phyloP scores from a whole-genome alignment of 1,140 invertebrate species.

The Conus ventricosus region DNA sequence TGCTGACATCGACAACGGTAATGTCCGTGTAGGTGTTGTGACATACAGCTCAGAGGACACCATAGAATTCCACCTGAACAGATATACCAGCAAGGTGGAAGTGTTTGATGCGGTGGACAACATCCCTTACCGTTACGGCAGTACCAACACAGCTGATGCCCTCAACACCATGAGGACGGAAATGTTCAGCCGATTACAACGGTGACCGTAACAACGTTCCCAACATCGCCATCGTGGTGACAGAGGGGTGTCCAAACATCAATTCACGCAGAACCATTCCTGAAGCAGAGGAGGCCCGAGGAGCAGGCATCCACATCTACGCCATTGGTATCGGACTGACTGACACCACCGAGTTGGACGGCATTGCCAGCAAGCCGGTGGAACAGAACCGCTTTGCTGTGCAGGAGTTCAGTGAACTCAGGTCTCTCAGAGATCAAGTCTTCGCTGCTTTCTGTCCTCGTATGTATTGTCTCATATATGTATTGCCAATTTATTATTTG shows the following conservation, averaged over 20 bases:
- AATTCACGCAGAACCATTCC: conserved; percentile 62
- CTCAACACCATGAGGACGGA: conserved; percentile 41
- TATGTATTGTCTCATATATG: conserved; percentile 25
- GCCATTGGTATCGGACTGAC: conserved; percentile 62
- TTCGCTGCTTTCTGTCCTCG: conserved; percentile 49
- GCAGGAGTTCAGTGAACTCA: conserved; percentile 55
- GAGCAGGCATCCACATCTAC: conserved; percentile 57
- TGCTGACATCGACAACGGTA: conserved; percentile 50
- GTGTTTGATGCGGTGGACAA: conserved; percentile 51
- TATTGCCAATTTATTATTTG: not conserved
- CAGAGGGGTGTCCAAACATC: conserved; percentile 61
- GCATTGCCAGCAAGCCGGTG: conserved; percentile 51
- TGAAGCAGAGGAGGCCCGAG: conserved; percentile 54
- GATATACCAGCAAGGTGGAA: conserved; percentile 35
- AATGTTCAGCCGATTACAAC: conserved; percentile 48
- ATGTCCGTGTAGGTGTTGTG: conserved; percentile 50
- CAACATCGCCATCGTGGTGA: conserved; percentile 56
- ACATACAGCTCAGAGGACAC: conserved; percentile 51
- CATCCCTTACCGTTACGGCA: conserved; percentile 51
- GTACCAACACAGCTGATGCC: conserved; percentile 52
- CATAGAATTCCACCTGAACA: conserved; percentile 49
- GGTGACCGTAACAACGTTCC: conserved; percentile 53
- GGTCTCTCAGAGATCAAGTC: conserved; percentile 52
- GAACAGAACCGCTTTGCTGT: conserved; percentile 53
- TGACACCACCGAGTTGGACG: conserved; percentile 53